Percentiles rank a stretch among this genome's conserved stretches.
These are phyloP conservation scores for Arctopsyche grandis DNA, from an alignment of 1,140 invertebrate genomes.

Conservation along the genomic window DNA sequence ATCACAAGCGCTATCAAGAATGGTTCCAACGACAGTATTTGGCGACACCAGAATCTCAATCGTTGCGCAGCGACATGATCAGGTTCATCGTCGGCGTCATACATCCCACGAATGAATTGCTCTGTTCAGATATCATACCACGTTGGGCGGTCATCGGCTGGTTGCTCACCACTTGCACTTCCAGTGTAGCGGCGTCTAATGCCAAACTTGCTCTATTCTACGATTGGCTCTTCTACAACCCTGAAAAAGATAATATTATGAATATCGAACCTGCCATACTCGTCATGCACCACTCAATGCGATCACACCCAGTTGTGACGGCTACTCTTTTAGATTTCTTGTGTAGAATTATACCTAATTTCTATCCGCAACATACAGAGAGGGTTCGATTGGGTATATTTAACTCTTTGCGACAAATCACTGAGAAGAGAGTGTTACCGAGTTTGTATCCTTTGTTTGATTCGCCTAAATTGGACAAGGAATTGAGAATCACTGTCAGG, in stretches of 20 bases:
- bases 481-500: conserved; percentile 84
- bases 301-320: conserved; percentile 94
- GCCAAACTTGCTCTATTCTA: conserved; percentile 96
- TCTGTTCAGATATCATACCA: conserved; percentile 98
- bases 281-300: conserved; percentile 97
- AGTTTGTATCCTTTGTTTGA: conserved; percentile 92
- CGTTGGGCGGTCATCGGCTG: conserved; percentile 98
- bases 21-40: conserved; percentile 99
- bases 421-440: conserved; percentile 92
- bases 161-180: conserved; percentile 96
- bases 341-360: conserved; percentile 94
- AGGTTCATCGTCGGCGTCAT: conserved; percentile 97
- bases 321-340: conserved; percentile 95
- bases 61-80: conserved; percentile 94
- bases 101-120: conserved; percentile 96
- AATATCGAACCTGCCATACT: conserved; percentile 99
- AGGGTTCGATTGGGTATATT: conserved; percentile 91
- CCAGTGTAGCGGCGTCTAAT: conserved; percentile 92
- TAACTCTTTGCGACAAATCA: conserved; percentile 90
- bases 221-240: conserved; percentile 97
- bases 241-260: conserved; percentile 98
- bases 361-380: conserved; percentile 84
- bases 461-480: conserved; percentile 90
- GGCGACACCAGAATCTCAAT: conserved; percentile 96
- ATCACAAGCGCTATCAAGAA: conserved; percentile 97